Evolutionary conservation across 2,113 vertebrate species (phyloP).

Genomic region (Miniopterus natalensis): DNA sequence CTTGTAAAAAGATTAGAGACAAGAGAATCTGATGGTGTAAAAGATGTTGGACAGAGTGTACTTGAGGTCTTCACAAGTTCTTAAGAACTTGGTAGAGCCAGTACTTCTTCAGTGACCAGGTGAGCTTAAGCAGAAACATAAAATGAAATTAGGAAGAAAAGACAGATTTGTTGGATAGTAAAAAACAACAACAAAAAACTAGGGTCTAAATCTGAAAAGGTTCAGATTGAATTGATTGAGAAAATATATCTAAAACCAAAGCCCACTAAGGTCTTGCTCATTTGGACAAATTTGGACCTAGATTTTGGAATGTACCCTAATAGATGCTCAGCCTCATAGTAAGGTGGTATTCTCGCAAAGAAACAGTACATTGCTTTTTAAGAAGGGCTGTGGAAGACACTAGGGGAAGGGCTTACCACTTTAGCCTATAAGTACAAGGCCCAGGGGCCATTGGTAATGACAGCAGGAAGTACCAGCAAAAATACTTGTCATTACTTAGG

Average conservation of each 20-base stretch:
- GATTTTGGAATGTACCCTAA: not conserved
- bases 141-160: conserved; percentile 8
- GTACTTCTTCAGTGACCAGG: not conserved
- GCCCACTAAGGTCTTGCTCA: not conserved
- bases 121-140: not conserved
- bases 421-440: not conserved
- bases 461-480: not conserved
- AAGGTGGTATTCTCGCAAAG: not conserved
- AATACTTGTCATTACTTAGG: not conserved
- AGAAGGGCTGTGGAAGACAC: not conserved
- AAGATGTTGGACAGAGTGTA: not conserved
- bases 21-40: not conserved
- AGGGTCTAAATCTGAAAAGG: not conserved
- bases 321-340: not conserved
- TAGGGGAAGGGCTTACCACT: not conserved
- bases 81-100: not conserved
- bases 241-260: conserved; percentile 7
- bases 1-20: not conserved
- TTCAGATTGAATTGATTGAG: not conserved
- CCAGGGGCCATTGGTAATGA: not conserved
- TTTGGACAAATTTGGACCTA: not conserved
- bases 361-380: conserved; percentile 6
- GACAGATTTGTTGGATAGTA: not conserved
- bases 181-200: not conserved
- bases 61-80: not conserved